Percentiles rank a stretch among this genome's conserved stretches.
Conservation (phyloP, 1,140 invertebrate species). For the Cataglyphis hispanica region DNA sequence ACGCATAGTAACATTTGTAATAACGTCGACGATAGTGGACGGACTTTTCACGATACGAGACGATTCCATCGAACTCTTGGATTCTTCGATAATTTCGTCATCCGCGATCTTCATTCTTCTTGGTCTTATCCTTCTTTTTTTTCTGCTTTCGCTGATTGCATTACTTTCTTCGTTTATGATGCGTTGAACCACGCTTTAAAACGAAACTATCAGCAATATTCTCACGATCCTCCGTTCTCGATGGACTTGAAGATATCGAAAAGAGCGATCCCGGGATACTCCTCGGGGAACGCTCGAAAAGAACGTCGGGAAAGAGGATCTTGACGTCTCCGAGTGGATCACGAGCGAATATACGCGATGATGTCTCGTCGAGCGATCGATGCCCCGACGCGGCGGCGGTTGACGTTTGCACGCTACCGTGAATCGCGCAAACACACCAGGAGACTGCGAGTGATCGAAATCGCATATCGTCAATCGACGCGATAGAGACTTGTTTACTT, state of each 20-base stretch:
- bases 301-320: background rate
- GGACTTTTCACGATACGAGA: no score
- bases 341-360: background rate
- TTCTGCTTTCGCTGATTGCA: no score
- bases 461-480: conserved; percentile 12
- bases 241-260: background rate
- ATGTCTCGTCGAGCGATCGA: conserved; percentile 20
- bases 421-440: conserved; percentile 17
- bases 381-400: background rate
- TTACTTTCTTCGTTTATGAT: no score
- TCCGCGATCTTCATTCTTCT: no score
- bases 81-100: background rate
- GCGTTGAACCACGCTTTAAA: no score
- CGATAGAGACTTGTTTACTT: background rate
- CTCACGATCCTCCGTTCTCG: no score
- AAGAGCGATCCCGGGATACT: background rate
- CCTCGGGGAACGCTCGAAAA: background rate
- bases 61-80: background rate
- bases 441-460: background rate
- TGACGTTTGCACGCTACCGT: background rate
- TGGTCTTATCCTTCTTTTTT: no score
- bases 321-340: background rate
- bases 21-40: no score
- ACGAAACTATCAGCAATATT: background rate
- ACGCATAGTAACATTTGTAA: no score